These are phyloP conservation scores for Brachymystax lenok DNA, from an alignment of 2,797 vertebrate genomes.

Conservation along the genomic window DNA sequence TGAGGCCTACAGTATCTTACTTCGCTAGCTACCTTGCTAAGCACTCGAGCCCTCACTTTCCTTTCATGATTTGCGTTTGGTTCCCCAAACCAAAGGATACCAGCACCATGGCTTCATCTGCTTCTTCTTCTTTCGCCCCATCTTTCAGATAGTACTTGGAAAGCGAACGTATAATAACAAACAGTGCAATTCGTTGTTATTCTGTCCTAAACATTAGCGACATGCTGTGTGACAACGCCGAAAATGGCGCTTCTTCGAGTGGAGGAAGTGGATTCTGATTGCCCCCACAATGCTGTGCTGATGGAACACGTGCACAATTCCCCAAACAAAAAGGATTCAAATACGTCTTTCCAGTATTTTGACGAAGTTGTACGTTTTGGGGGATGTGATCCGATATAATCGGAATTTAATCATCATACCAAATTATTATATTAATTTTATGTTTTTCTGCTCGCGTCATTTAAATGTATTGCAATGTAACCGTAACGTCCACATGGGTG, in stretches of 20 bases:
- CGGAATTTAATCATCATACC: not conserved
- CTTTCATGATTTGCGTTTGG: not conserved
- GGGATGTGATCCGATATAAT: not conserved
- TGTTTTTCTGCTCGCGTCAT: not conserved
- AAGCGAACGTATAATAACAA: not conserved
- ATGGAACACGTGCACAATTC: constrained; percentile 1
- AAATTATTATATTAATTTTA: not conserved
- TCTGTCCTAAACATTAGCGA: constrained; percentile 59
- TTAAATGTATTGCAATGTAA: not conserved
- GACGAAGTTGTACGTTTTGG: not conserved
- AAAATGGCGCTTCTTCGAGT: constrained; percentile 71
- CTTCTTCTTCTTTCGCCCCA: constrained; percentile 99
- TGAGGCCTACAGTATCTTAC: not conserved
- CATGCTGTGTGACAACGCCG: constrained; percentile 67
- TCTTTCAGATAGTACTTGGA: constrained; percentile 54
- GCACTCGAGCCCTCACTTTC: not conserved
- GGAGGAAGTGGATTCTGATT: constrained; percentile 35
- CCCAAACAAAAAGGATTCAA: not conserved
- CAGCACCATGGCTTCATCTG: constrained; percentile 98
- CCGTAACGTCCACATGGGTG: constrained; percentile 50
- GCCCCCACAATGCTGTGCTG: constrained; percentile 35
- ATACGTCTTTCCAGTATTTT: not conserved
- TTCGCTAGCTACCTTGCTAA: constrained; percentile 27
- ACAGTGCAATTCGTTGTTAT: constrained; percentile 45
- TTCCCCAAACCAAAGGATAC: constrained; percentile 84